Evolutionary conservation across 2,113 vertebrate species (phyloP).

Genomic region (Corythaixoides concolor): DNA sequence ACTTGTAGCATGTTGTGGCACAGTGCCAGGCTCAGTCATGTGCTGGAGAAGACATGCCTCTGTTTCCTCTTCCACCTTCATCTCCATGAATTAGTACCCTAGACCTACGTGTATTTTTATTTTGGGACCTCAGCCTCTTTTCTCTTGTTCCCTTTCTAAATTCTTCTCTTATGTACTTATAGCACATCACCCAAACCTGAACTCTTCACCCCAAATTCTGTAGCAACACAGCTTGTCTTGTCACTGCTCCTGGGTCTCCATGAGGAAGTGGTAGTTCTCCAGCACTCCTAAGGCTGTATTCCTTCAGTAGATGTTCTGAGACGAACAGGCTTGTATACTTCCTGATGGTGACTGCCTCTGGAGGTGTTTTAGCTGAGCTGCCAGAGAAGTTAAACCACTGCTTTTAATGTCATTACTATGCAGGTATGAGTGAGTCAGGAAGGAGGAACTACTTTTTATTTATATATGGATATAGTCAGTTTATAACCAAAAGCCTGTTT

Average conservation of each 20-base stretch:
- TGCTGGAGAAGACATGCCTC: neutral
- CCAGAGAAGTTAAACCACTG: neutral
- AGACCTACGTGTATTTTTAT: neutral
- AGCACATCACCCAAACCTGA: neutral
- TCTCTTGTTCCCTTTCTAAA: neutral
- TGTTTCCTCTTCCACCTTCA: neutral
- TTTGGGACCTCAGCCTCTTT: neutral
- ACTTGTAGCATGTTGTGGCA: neutral
- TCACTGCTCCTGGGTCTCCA: neutral
- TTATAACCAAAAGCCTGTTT: neutral
- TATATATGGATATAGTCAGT: neutral
- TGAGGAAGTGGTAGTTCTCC: neutral
- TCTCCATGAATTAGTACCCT: neutral
- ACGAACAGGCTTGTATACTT: neutral
- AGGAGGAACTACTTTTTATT: neutral
- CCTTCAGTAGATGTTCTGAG: neutral
- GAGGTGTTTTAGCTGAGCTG: neutral
- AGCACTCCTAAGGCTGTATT: neutral
- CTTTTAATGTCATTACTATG: neutral
- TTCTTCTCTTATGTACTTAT: fast-evolving
- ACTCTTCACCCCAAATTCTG: neutral
- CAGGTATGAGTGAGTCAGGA: neutral
- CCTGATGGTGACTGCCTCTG: neutral
- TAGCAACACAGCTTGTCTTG: neutral
- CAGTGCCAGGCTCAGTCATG: neutral